Base-by-base conservation (phyloP, 2,888 invertebrate species). In the Sympetrum striolatum region DNA sequence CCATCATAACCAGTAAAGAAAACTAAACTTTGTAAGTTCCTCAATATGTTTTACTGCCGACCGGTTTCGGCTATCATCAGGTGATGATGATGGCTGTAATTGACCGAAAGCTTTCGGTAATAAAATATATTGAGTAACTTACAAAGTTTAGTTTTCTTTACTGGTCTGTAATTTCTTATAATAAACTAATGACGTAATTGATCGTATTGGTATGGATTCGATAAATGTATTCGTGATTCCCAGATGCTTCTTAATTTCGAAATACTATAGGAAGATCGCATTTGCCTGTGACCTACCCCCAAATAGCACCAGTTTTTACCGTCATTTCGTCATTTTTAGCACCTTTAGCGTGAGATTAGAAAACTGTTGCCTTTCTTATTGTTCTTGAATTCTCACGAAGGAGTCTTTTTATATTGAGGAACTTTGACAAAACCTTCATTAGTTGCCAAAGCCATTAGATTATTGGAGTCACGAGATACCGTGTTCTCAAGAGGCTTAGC, bases 281-380 rank as follows among this genome's bases (percentile, higher is more conserved):
- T 73, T 60, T 22, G 37, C 35, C 35, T 86, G 58, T 86, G 37
- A 86, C 86, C 86, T 64, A 86, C 60, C 35, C 37, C 37, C n/a
- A 39, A 35, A n/a, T 60, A 37, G n/a, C 86, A 60, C 22, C 37
- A 60, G 64, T 64, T 86, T 86, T 60, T 60, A 39, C 22, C 22
- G 12, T 14, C 22, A 31, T 86, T 58, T 86, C 64, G 86, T 86
- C 58, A 86, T n/a, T 37, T 53, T 37, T 37, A 73, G 22, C 58
- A 31, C 86, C 64, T 86, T 86, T 31, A 22, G 86, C 22, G 58
- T 86, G 86, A 39, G 86, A 86, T 86, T 81, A 39, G 58, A 64
- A 64, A 86, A 37, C 39, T 37, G 53, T 86, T 60, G 58, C 60
- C 22, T 31, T 60, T 37, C 37, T 60, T 60, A 86, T 86, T 86